phyloP scores from a whole-genome alignment of 2,888 invertebrate genomes.

The Agrotis exclamationis region DNA sequence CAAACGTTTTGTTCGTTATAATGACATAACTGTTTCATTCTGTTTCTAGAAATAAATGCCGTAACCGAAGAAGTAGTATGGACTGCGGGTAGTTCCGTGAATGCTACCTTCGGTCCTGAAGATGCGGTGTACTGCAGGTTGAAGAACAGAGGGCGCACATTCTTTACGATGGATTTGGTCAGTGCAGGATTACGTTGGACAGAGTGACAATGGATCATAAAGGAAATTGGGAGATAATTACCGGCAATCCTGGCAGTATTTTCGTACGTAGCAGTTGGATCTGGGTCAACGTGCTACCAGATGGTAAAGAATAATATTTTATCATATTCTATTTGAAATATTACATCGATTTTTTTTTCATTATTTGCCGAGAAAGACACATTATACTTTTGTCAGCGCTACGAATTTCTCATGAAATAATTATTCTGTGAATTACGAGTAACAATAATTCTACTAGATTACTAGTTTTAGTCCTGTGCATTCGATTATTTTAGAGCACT shows the following conservation, averaged over 20 bases:
- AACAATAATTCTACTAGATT: too few species aligned
- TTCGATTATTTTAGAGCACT: constrained; percentile 63
- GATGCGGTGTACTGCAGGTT: constrained; percentile 80
- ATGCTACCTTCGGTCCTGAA: constrained; percentile 74
- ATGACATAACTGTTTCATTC: not conserved
- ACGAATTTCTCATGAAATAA: too few species aligned
- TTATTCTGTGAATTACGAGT: too few species aligned
- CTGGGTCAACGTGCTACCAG: constrained; percentile 65
- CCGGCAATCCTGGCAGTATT: constrained; percentile 73
- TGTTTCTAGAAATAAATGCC: constrained; percentile 11
- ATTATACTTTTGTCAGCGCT: too few species aligned
- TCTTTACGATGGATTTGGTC: constrained; percentile 79
- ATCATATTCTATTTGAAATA: too few species aligned
- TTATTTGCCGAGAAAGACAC: not conserved
- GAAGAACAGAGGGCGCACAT: constrained; percentile 66
- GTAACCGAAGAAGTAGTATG: constrained; percentile 5
- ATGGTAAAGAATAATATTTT: too few species aligned
- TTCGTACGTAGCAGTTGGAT: constrained; percentile 67
- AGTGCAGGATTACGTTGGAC: constrained; percentile 74
- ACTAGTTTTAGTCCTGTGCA: not conserved
- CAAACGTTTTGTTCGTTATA: too few species aligned
- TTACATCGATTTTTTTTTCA: too few species aligned
- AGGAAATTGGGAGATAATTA: constrained; percentile 77
- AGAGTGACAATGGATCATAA: constrained; percentile 70
- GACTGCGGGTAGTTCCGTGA: constrained; percentile 67